Percentiles rank a stretch among this genome's conserved stretches.
phyloP scores from a whole-genome alignment of 2,797 vertebrate species.

The Silurus lanzhouensis region DNA sequence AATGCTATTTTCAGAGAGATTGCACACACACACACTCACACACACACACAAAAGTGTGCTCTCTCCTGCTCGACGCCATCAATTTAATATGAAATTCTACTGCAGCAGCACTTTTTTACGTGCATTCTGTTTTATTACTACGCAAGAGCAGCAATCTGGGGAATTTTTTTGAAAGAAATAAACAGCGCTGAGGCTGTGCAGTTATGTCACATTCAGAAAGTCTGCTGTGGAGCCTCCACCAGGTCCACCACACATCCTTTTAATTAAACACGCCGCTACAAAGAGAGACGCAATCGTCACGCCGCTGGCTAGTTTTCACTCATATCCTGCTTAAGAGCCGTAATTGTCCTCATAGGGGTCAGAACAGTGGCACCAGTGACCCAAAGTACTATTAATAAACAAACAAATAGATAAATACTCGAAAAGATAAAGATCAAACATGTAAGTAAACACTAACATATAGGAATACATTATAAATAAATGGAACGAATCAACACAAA shows the following conservation, averaged over 20 bases:
- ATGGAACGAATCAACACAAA: no score
- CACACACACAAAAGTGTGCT: not conserved
- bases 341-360: conserved; percentile 17
- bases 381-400: no score
- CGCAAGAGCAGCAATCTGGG: not conserved
- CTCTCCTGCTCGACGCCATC: not conserved
- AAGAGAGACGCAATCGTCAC: not conserved
- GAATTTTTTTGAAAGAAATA: conserved; percentile 45
- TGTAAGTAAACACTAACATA: no score
- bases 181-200: not conserved
- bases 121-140: conserved; percentile 10
- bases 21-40: not conserved
- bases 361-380: not conserved
- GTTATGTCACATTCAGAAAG: conserved; percentile 4
- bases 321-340: conserved; percentile 25
- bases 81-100: conserved; percentile 12
- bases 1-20: conserved; percentile 12
- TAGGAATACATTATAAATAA: no score
- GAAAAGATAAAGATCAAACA: no score
- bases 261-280: conserved; percentile 33
- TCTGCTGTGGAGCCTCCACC: not conserved
- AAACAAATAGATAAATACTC: no score
- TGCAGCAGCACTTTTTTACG: conserved; percentile 3
- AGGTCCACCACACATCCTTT: conserved; percentile 4
- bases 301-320: conserved; percentile 24